phyloP scores from a whole-genome alignment of 2,888 invertebrate species.

The Lochmaea capreae region DNA sequence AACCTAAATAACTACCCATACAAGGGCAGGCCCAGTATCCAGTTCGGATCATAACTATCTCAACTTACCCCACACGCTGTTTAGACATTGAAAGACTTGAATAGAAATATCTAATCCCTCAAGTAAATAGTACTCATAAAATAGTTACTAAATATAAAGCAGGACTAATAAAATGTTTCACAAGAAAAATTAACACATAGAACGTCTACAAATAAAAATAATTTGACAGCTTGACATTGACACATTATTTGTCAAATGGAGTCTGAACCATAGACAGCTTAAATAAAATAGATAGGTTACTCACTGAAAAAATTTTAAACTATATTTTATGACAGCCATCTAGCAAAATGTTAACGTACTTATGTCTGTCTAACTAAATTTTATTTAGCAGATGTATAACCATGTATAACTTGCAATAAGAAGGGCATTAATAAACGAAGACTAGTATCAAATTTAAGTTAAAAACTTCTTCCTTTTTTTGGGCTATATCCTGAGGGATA shows the following conservation, averaged over 20 bases:
- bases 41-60: background rate
- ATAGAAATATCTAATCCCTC: background rate
- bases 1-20: background rate
- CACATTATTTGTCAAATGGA: background rate
- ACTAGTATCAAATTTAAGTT: too few species aligned
- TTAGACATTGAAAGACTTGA: constrained; percentile 27
- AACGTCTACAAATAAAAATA: constrained; percentile 10
- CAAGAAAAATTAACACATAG: background rate
- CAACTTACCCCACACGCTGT: constrained; percentile 37
- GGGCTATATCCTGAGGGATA: too few species aligned
- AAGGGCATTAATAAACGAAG: too few species aligned
- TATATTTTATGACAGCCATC: too few species aligned
- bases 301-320: too few species aligned
- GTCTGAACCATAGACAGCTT: background rate
- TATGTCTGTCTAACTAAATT: too few species aligned
- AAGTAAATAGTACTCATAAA: background rate
- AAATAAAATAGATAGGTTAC: too few species aligned
- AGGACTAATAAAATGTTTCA: background rate
- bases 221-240: constrained; percentile 1
- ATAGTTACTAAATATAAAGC: background rate
- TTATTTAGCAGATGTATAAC: too few species aligned
- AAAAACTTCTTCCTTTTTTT: too few species aligned
- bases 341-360: too few species aligned
- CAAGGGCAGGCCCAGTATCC: background rate
- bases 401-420: too few species aligned